phyloP scores from a whole-genome alignment of 1,140 invertebrate species.

The Grapholita molesta region DNA sequence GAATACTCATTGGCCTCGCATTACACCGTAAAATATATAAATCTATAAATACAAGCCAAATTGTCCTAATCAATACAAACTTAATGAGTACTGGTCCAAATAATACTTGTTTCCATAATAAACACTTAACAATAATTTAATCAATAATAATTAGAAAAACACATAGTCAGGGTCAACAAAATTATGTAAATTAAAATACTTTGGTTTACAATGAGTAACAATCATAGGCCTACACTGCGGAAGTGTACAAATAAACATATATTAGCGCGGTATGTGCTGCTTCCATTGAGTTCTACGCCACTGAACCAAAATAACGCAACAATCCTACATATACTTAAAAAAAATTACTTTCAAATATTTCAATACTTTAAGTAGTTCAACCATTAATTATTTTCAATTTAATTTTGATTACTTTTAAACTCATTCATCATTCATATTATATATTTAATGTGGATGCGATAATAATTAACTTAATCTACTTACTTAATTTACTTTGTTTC shows the following conservation, averaged over 20 bases:
- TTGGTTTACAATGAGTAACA: constrained; percentile 58
- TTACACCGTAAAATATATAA: background rate
- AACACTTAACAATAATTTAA: constrained; percentile 37
- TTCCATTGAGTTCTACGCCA: background rate
- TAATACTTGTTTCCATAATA: constrained; percentile 39
- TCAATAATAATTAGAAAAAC: constrained; percentile 35
- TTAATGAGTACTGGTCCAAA: constrained; percentile 38
- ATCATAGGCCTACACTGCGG: constrained; percentile 19
- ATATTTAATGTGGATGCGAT: background rate
- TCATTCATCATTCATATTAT: constrained; percentile 11
- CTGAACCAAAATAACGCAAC: background rate
- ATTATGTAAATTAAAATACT: constrained; percentile 47
- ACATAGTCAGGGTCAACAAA: constrained; percentile 34
- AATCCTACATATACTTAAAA: background rate
- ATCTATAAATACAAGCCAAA: background rate
- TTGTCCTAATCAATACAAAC: constrained; percentile 20
- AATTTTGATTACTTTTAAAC: no score
- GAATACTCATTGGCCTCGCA: background rate
- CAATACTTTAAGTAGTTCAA: background rate
- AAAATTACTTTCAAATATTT: no score
- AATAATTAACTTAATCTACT: background rate
- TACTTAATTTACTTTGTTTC: constrained; percentile 6
- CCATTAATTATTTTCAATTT: no score
- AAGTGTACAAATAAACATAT: background rate
- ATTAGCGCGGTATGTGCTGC: background rate